Evolutionary conservation across 2,113 vertebrate genomes (phyloP), one percentile per base, ranked within the genome.

Genomic region (Myrmecophaga tridactyla): DNA sequence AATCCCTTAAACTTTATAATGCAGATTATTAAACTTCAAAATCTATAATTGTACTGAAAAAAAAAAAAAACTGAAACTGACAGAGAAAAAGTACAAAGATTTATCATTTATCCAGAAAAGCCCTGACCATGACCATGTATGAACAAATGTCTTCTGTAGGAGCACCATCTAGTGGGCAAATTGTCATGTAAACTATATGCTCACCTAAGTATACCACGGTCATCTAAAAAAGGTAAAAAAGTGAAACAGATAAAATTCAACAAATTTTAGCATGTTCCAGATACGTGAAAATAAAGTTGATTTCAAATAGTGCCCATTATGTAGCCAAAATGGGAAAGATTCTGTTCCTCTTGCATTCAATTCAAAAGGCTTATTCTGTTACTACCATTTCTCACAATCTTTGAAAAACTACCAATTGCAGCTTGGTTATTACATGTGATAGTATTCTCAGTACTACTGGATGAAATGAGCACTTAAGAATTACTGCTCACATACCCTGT

Each of bases 81-180:
- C 7, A 78, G 0, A 53, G 36, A n/a, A 41, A 48, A 82, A 89
- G 21, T 89, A 92, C 9, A 76, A 3, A 92, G 76, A 80, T 73
- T 92, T n/a, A n/a, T n/a, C n/a, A 89, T 41, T 93, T 82, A 87
- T 58, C 43, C 82, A 93, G 83, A 95, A 87, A 95, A 95, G 69
- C 18, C 17, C 36, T 43, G 39, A 65, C 72, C 20, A 39, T 43
- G 39, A 65, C 72, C 20, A 39, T 53, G 34, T 4, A 72, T 10
- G 53, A 29, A 95, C 39, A 91, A 65, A 93, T 93, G 17, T 25
- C 82, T 94, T 97, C 90, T 95, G 48, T 89, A 86, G 86, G 96
- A 92, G 94, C 96, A 90, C 97, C 97, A 97, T 56, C 97, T 97
- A 95, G 96, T 97, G 97, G 96, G 43, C 69, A 96, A 81, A 83